These are phyloP conservation scores for Anguilla japonica DNA, from an alignment of 2,113 vertebrate genomes.

Conservation along the genomic window DNA sequence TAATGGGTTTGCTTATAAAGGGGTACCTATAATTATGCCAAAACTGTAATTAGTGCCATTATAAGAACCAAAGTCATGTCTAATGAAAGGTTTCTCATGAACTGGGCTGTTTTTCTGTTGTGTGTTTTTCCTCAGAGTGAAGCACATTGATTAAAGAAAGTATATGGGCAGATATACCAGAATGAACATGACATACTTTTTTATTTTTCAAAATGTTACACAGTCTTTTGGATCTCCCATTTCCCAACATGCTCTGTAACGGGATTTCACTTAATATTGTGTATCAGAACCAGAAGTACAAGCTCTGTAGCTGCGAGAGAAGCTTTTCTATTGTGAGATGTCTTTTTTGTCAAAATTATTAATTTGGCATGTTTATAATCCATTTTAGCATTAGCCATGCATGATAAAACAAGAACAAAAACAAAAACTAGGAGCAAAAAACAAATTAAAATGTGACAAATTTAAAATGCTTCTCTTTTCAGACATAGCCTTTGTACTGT, in stretches of 20 bases:
- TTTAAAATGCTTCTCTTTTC: no score
- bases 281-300: neutral
- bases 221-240: neutral
- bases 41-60: conserved; percentile 19
- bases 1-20: neutral
- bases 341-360: neutral
- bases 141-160: neutral
- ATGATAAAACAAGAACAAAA: neutral
- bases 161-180: neutral
- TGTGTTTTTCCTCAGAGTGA: neutral
- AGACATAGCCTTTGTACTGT: no score
- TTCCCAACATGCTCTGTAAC: neutral
- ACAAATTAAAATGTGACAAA: neutral
- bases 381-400: neutral
- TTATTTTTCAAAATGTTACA: neutral
- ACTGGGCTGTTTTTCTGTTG: conserved; percentile 10
- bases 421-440: neutral
- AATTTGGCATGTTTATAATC: neutral
- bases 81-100: neutral
- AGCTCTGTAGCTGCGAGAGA: neutral
- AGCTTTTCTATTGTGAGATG: neutral
- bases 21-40: conserved; percentile 19
- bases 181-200: neutral
- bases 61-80: neutral
- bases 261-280: neutral